Percentiles rank a stretch among this genome's conserved stretches.
Conservation (phyloP, 2,113 vertebrate species). For the Phyllostomus discolor region DNA sequence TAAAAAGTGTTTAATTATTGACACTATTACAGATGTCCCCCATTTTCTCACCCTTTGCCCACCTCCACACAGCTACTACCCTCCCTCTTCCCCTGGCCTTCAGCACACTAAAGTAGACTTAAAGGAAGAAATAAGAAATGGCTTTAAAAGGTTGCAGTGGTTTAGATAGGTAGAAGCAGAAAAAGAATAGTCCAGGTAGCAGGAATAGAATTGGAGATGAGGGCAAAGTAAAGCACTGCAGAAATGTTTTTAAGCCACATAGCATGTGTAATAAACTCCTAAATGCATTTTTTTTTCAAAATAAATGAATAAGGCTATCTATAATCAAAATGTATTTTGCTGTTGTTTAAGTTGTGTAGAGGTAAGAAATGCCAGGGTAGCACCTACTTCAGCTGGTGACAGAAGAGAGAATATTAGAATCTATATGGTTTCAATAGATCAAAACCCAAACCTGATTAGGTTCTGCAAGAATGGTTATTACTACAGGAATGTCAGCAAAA, state of each 20-base stretch:
- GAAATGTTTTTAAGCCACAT: not conserved
- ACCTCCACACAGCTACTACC: too few relatives aligned
- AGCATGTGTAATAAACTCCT: not conserved
- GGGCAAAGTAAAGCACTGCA: not conserved
- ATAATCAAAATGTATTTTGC: not conserved
- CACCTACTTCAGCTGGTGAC: not conserved
- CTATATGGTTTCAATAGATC: not conserved
- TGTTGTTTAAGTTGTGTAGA: not conserved
- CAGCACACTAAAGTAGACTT: not conserved
- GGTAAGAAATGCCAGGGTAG: not conserved
- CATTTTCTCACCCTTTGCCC: too few relatives aligned
- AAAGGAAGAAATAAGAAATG: constrained; percentile 9
- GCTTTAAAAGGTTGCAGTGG: not conserved
- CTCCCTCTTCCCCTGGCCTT: too few relatives aligned
- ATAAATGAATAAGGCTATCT: not conserved
- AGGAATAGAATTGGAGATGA: not conserved
- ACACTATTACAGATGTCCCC: too few relatives aligned
- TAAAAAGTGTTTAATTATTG: too few relatives aligned
- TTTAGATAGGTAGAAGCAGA: not conserved
- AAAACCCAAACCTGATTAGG: not conserved
- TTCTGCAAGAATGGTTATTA: not conserved
- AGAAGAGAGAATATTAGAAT: not conserved
- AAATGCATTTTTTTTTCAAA: not conserved
- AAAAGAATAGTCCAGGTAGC: not conserved
- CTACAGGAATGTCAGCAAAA: not conserved